A percentile compares a stretch with the other conserved stretches of the same genome.
Evolutionary conservation across 1,140 invertebrate species (phyloP).

Genomic region (Pachypeltis micranthus): DNA sequence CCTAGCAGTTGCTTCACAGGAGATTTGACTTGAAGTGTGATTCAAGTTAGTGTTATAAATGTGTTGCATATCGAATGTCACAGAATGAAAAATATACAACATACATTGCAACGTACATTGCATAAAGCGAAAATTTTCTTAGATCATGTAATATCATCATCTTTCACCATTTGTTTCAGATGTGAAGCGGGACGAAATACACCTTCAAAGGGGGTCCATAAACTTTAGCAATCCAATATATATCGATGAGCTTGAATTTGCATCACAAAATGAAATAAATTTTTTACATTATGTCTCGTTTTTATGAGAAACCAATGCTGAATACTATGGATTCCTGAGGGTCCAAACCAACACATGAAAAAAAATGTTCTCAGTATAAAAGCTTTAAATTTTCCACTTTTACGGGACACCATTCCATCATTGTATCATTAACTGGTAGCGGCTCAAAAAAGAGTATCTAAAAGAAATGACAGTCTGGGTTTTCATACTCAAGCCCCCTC

Average conservation of each 20-base stretch:
- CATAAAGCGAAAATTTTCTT: background rate
- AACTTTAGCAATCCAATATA: constrained; percentile 12
- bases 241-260: constrained; percentile 8
- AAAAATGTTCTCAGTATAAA: no score
- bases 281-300: no score
- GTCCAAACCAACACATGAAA: no score
- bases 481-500: no score
- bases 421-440: no score
- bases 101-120: background rate
- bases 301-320: no score
- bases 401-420: no score
- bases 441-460: no score
- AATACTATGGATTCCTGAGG: no score
- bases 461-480: no score
- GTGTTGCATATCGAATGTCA: background rate
- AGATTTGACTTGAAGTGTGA: background rate
- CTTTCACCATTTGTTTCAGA: background rate
- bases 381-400: no score
- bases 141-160: background rate
- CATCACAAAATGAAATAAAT: constrained; percentile 11
- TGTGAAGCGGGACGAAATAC: background rate
- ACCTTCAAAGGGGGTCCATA: background rate
- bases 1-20: background rate
- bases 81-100: background rate
- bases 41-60: background rate